A percentile compares a stretch with the other conserved stretches of the same genome.
Conservation (phyloP, 2,113 vertebrate species). For the Pongo abelii region DNA sequence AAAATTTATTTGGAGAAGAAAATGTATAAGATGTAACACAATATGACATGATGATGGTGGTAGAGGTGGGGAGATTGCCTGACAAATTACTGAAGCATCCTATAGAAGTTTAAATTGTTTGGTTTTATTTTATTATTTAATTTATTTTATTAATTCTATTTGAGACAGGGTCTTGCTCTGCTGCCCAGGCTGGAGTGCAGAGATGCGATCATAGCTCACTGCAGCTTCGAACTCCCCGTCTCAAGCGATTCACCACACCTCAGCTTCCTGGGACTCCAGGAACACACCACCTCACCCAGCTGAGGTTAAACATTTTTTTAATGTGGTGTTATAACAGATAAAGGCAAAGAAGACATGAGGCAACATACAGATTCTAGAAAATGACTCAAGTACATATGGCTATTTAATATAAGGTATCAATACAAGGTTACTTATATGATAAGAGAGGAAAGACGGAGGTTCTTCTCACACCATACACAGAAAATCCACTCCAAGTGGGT, state of each 20-base stretch:
- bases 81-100: neutral
- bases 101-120: neutral
- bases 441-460: neutral
- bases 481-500: neutral
- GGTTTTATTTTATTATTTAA: too few species aligned
- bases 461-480: too few species aligned
- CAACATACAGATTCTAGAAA: neutral
- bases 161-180: too few species aligned
- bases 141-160: too few species aligned
- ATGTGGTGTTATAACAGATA: neutral
- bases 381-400: neutral
- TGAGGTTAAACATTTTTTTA: too few species aligned
- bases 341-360: neutral
- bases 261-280: too few species aligned
- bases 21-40: neutral
- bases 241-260: too few species aligned
- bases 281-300: too few species aligned
- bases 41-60: neutral
- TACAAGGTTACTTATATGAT: neutral
- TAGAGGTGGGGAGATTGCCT: neutral
- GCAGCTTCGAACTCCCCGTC: too few species aligned
- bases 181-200: too few species aligned
- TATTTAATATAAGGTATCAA: neutral
- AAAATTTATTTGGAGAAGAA: neutral
- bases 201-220: too few species aligned